phyloP scores from a whole-genome alignment of 2,113 vertebrate genomes.

The Calyptomena viridis region DNA sequence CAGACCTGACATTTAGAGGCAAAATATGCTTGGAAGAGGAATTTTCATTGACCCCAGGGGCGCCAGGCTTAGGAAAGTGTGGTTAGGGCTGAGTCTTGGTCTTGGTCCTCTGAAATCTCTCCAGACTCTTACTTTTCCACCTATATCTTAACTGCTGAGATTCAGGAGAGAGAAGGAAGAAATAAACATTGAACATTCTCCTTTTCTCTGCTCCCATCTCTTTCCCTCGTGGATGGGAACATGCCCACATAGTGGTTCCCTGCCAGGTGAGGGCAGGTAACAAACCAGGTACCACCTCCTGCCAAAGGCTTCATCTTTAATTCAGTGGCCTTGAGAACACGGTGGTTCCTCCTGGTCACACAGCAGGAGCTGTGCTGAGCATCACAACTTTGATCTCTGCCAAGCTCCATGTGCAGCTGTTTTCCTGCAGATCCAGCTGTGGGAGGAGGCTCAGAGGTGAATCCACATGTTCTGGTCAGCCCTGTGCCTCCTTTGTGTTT shows the following conservation, averaged over 20 bases:
- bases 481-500: background rate
- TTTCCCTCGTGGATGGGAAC: background rate
- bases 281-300: background rate
- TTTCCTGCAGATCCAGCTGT: background rate
- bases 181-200: background rate
- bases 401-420: background rate
- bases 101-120: background rate
- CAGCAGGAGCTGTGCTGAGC: background rate
- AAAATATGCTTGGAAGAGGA: background rate
- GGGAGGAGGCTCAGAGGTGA: background rate
- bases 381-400: background rate
- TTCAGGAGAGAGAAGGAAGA: background rate
- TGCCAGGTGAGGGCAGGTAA: background rate
- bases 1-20: background rate
- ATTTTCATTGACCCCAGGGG: background rate
- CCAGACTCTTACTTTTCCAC: background rate
- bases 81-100: background rate
- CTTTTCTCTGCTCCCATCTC: background rate
- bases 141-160: background rate
- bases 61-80: background rate
- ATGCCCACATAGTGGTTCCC: background rate
- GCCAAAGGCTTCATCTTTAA: background rate
- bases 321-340: rapidly evolving
- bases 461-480: background rate
- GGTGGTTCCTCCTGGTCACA: rapidly evolving